Percentiles rank a stretch among this genome's conserved stretches.
These are phyloP conservation scores for Mycteria americana DNA, from an alignment of 2,797 vertebrate genomes.

Conservation along the genomic window DNA sequence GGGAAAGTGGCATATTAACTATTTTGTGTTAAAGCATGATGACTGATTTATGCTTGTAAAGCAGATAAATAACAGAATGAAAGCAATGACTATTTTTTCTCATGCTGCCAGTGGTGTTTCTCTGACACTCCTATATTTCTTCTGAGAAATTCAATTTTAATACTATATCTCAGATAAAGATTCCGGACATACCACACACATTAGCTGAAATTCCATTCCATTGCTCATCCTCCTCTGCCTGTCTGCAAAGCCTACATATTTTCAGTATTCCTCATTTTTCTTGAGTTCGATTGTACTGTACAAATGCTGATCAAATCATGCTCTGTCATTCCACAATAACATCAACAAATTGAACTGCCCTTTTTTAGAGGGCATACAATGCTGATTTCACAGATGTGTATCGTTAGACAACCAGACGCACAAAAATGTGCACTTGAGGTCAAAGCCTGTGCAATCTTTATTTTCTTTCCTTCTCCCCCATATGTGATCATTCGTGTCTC, in stretches of 20 bases:
- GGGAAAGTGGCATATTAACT: neutral
- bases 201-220: slow-evolving; percentile 29
- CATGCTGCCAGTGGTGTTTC: neutral
- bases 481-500: neutral
- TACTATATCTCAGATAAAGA: neutral
- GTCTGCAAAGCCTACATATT: neutral
- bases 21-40: slow-evolving; percentile 17
- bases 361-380: neutral
- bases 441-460: slow-evolving; percentile 15
- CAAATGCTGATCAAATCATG: neutral
- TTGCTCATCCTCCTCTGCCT: neutral
- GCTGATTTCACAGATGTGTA: slow-evolving; percentile 41
- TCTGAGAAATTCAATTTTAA: slow-evolving; percentile 40
- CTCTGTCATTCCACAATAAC: neutral
- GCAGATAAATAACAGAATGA: slow-evolving; percentile 44
- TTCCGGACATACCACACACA: slow-evolving; percentile 19
- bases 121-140: slow-evolving; percentile 49
- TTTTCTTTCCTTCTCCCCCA: slow-evolving; percentile 26
- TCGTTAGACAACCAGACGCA: slow-evolving; percentile 24
- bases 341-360: neutral
- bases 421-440: slow-evolving; percentile 38
- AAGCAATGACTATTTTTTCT: slow-evolving; percentile 27
- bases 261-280: slow-evolving; percentile 2
- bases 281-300: neutral
- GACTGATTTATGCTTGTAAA: slow-evolving; percentile 45